Conservation (phyloP, 2,113 vertebrate genomes). For the Archocentrus centrarchus region DNA sequence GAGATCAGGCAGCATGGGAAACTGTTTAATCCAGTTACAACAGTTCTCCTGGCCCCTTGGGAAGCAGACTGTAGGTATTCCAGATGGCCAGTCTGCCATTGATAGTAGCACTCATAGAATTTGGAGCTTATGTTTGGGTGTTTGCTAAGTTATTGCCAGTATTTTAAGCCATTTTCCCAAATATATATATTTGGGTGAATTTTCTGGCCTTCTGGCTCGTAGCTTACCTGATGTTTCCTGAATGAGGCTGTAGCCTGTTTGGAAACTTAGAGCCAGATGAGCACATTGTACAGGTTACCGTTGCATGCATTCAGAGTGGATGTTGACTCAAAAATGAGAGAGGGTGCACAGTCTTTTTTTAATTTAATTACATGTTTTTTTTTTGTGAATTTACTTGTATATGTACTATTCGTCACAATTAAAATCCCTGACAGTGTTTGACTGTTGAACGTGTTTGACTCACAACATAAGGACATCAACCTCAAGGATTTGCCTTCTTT, state of each 20-base stretch:
- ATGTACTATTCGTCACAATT: not conserved
- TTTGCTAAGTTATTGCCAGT: conserved; percentile 3
- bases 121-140: conserved; percentile 19
- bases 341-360: not conserved
- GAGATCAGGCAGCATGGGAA: conserved; percentile 34
- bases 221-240: not conserved
- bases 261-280: not conserved
- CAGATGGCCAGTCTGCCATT: conserved; percentile 49
- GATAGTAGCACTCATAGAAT: conserved; percentile 5
- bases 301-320: not conserved
- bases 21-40: conserved; percentile 47
- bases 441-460: too few species aligned
- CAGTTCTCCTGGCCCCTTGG: conserved; percentile 20
- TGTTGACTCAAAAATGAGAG: not conserved
- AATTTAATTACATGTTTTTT: too few species aligned
- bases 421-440: not conserved
- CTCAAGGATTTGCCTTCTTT: too few species aligned
- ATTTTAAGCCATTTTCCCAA: not conserved
- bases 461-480: too few species aligned
- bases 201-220: not conserved
- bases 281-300: not conserved
- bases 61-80: conserved; percentile 34
- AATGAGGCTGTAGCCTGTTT: not conserved
- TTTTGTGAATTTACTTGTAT: too few species aligned
- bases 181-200: not conserved